Percentiles rank a stretch among this genome's conserved stretches.
These are phyloP conservation scores for Chrysolina americana DNA, from an alignment of 2,888 invertebrate species.

Conservation along the genomic window DNA sequence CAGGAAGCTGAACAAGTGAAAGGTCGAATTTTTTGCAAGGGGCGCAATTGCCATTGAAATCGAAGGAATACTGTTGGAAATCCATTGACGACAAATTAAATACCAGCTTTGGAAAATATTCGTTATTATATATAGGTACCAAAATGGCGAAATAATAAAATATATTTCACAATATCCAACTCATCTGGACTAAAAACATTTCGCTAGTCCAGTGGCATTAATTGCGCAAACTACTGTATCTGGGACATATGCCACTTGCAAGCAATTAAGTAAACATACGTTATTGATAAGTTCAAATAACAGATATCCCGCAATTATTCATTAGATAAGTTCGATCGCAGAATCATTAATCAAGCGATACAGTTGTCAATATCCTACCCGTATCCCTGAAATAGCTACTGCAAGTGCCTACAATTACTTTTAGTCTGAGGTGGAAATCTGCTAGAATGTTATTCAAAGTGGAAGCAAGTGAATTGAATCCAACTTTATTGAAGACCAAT, in stretches of 20 bases:
- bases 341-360: constrained; percentile 37
- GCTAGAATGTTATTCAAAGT: constrained; percentile 5
- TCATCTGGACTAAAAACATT: not conserved
- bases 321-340: constrained; percentile 35
- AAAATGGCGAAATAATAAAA: too few species aligned
- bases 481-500: constrained; percentile 19
- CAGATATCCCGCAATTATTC: constrained; percentile 34
- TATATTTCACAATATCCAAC: not conserved
- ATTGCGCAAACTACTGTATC: constrained; percentile 40
- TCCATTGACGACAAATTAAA: too few species aligned
- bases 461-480: not conserved
- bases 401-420: constrained; percentile 18
- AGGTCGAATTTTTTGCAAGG: too few species aligned
- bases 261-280: constrained; percentile 43
- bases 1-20: too few species aligned
- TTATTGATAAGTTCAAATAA: constrained; percentile 41
- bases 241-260: constrained; percentile 41
- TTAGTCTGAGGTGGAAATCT: not conserved
- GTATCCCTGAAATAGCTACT: constrained; percentile 18
- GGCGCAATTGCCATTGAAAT: too few species aligned
- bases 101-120: too few species aligned
- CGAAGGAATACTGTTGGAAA: too few species aligned
- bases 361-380: constrained; percentile 35
- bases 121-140: too few species aligned
- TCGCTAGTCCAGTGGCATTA: constrained; percentile 8